phyloP scores from a whole-genome alignment of 1,140 invertebrate genomes.

The Dreissena polymorpha region DNA sequence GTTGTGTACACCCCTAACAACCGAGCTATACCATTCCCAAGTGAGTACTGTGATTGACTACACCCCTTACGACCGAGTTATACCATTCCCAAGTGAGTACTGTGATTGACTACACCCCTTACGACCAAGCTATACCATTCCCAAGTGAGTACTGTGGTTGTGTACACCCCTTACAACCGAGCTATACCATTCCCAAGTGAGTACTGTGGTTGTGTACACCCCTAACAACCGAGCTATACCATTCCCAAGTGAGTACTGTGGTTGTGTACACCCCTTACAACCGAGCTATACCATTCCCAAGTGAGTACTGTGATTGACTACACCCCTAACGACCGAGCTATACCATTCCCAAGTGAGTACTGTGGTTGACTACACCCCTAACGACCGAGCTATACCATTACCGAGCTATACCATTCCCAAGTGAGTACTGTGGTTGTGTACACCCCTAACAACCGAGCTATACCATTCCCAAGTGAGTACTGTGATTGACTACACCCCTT shows the following conservation, averaged over 20 bases:
- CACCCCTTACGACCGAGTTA: slow-evolving; percentile 29
- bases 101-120: slow-evolving; percentile 18
- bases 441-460: slow-evolving; percentile 31
- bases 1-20: slow-evolving; percentile 36
- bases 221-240: slow-evolving; percentile 41
- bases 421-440: slow-evolving; percentile 29
- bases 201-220: slow-evolving; percentile 24
- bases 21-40: slow-evolving; percentile 40
- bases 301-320: slow-evolving; percentile 22
- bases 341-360: slow-evolving; percentile 43
- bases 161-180: slow-evolving; percentile 32
- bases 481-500: slow-evolving; percentile 18
- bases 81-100: slow-evolving; percentile 43
- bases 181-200: slow-evolving; percentile 45
- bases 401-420: no score
- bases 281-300: slow-evolving; percentile 40
- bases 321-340: slow-evolving; percentile 29
- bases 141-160: slow-evolving; percentile 27
- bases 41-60: slow-evolving; percentile 22
- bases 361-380: slow-evolving; percentile 23
- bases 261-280: slow-evolving; percentile 34
- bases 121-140: slow-evolving; percentile 38
- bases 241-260: slow-evolving; percentile 27
- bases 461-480: slow-evolving; percentile 43
- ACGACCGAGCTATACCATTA: slow-evolving; percentile 39